Percentiles rank a stretch among this genome's conserved stretches.
phyloP scores from a whole-genome alignment of 2,888 invertebrate genomes.

The Trissoscelio sp. region DNA sequence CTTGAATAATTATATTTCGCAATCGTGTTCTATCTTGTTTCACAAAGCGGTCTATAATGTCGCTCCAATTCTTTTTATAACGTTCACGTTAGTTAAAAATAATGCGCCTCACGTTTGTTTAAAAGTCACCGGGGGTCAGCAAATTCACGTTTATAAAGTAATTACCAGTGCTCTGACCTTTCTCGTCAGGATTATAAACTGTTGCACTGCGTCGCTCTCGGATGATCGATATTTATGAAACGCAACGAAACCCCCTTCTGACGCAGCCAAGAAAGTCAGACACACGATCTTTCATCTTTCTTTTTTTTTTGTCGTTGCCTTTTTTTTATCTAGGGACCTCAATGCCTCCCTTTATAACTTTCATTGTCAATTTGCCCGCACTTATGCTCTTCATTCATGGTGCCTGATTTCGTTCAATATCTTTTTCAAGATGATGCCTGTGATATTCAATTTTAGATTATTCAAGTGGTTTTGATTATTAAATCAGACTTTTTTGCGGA shows the following conservation, averaged over 20 bases:
- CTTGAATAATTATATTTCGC: slow-evolving; percentile 54
- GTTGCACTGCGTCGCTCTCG: slow-evolving; percentile 57
- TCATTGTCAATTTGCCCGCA: slow-evolving; percentile 69
- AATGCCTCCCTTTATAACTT: slow-evolving; percentile 74
- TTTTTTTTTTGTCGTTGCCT: not conserved
- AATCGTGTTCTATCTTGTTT: slow-evolving; percentile 52
- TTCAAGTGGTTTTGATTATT: too few species aligned
- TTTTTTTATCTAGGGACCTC: slow-evolving; percentile 40
- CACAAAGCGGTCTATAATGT: slow-evolving; percentile 29
- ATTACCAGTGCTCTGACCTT: slow-evolving; percentile 62
- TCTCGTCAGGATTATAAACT: slow-evolving; percentile 62
- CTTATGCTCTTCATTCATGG: slow-evolving; percentile 24
- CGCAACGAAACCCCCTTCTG: slow-evolving; percentile 42
- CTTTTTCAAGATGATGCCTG: too few species aligned
- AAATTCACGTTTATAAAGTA: slow-evolving; percentile 54
- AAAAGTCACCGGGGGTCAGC: slow-evolving; percentile 56
- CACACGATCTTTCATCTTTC: slow-evolving; percentile 49
- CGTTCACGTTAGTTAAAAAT: slow-evolving; percentile 46
- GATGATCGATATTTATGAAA: slow-evolving; percentile 62
- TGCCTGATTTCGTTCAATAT: not conserved
- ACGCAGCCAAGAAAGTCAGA: slow-evolving; percentile 47
- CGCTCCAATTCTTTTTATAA: slow-evolving; percentile 51
- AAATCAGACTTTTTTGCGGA: too few species aligned
- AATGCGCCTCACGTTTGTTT: slow-evolving; percentile 38
- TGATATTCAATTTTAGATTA: too few species aligned